Evolutionary conservation across 2,113 vertebrate species (phyloP), one percentile per base, ranked within the genome.

Genomic region (Terrapene triunguis): DNA sequence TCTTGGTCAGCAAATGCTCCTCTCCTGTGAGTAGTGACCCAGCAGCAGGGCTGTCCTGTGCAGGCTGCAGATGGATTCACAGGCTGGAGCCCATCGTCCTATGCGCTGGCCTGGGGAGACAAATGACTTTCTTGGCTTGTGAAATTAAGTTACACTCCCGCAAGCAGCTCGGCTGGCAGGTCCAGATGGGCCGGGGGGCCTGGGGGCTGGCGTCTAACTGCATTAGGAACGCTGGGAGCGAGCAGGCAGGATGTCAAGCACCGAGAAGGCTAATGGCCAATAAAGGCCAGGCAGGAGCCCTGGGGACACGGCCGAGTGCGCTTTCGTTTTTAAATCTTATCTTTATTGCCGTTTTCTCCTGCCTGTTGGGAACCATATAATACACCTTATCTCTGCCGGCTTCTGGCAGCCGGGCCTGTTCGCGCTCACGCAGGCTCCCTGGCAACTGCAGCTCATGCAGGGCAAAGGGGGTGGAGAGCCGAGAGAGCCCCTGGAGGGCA

Each of bases 261-360:
- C 0, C 0, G 32, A 48, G 47, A 53, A 57, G 3, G 21, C 4
- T 76, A 55, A 89, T 76, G 80, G 80, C 21, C 62, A 57, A 57
- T 83, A 35, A 57, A 83, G 74, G 62, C 50, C 62, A 47, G 12
- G 24, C 5, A 8, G 8, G 91, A 59, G 42, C 1, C 0, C 57
- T 1, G 8, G 82, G 76, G 90, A 80, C 1, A 8, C 7, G 44
- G 48, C 85, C 1, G 5, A 1, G 0, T 80, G 72, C 84, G 55
- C 94, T 97, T 93, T 95, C 94, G 6, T 83, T 92, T 96, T 95
- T 38, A 48, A 84, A 9, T 51, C 76, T 98, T 97, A 96, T 98
- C 97, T 98, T 97, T 96, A 97, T 96, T 95, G 95, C 82, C 12
- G 89, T 85, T 96, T 97, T 97, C 96, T 95, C 93, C 86, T 22